Percentiles rank a stretch among this genome's conserved stretches.
phyloP scores from a whole-genome alignment of 2,113 vertebrate species.

The Diadophis punctatus region DNA sequence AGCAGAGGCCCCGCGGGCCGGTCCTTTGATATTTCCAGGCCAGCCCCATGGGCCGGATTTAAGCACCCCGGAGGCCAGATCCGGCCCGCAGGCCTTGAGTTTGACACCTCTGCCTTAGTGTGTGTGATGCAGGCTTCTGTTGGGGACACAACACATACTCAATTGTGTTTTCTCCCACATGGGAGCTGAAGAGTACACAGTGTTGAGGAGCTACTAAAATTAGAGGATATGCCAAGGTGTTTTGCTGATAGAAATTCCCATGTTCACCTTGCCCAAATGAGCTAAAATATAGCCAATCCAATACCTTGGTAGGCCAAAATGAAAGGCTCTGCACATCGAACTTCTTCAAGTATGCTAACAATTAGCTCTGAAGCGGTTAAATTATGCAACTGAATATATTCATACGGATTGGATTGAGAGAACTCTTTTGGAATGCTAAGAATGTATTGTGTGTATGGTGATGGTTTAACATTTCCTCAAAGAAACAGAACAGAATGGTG shows the following conservation, averaged over 20 bases:
- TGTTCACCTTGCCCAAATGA: not conserved
- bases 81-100: too few relatives aligned
- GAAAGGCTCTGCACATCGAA: not conserved
- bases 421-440: slow-evolving; percentile 4
- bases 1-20: too few relatives aligned
- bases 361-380: not conserved
- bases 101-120: not conserved
- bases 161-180: not conserved
- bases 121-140: not conserved
- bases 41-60: too few relatives aligned
- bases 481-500: not conserved
- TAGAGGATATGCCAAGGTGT: not conserved
- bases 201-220: not conserved
- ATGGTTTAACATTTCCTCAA: not conserved
- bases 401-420: not conserved
- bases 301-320: not conserved
- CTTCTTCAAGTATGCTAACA: not conserved
- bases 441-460: slow-evolving; percentile 17
- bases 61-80: too few relatives aligned
- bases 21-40: too few relatives aligned
- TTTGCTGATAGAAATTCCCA: not conserved
- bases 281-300: not conserved
- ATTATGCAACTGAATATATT: slow-evolving; percentile 2
- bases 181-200: not conserved
- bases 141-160: not conserved